Percentiles rank a stretch among this genome's conserved stretches.
Conservation (phyloP, 2,797 vertebrate species). For the Buphagus erythrorhynchus region DNA sequence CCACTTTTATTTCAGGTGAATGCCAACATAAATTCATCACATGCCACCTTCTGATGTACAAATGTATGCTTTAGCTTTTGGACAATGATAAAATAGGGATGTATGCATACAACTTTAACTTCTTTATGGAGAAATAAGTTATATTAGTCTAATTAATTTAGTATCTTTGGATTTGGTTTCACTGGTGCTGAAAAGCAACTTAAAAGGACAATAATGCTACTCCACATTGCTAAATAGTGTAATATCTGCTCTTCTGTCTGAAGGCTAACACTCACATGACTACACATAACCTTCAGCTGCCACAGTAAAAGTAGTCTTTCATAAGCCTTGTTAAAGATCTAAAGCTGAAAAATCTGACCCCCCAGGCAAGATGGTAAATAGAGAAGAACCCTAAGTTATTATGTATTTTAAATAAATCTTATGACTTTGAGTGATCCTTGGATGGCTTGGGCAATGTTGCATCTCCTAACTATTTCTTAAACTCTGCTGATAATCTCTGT, state of each 20-base stretch:
- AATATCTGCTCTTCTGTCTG: not conserved
- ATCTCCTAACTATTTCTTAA: not conserved
- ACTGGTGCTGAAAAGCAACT: not conserved
- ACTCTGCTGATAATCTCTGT: not conserved
- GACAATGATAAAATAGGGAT: not conserved
- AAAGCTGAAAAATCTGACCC: not conserved
- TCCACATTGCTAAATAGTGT: not conserved
- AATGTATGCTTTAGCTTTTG: not conserved
- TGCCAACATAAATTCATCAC: not conserved
- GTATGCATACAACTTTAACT: not conserved
- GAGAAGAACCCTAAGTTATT: not conserved
- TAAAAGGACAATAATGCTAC: not conserved
- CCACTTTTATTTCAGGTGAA: not conserved
- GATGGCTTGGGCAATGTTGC: not conserved
- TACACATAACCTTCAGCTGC: not conserved
- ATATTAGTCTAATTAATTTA: not conserved
- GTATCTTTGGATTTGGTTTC: not conserved
- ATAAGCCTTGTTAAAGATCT: not conserved
- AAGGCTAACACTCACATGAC: not conserved
- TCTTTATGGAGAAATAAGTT: not conserved
- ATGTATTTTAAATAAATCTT: not conserved
- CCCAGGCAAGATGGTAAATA: not conserved
- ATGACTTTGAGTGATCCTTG: slow-evolving; percentile 2
- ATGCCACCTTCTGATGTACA: not conserved
- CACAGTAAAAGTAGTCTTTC: not conserved